Evolutionary conservation across 2,888 invertebrate genomes (phyloP), one percentile per base, ranked within the genome.

Genomic region (Ormyrus labotus): DNA sequence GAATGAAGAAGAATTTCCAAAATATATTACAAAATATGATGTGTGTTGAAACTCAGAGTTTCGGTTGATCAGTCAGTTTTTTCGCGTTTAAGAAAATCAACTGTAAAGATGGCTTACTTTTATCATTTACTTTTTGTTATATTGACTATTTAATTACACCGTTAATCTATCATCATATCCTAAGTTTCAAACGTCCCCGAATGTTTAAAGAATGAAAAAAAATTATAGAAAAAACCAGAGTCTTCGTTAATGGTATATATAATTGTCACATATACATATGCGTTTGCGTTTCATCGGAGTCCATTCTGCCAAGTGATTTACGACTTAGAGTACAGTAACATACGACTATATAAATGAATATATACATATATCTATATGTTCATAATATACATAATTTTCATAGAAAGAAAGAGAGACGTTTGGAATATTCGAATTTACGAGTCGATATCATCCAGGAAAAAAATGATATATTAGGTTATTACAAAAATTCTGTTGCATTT

Each of bases 361-460:
- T 70, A 81, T 74, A 73, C 19, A 80, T 53, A 71, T 64, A 80
- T 51, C 19, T 70, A 78, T 81, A 82, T 74, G 80, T 80, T 80
- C 80, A 83, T 72, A 81, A 82, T 74, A 81, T 80, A 81, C 80
- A 83, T 72, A 80, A 83, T 83, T 87, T 85, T 86, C 85, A 85
- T 85, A 84, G 86, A 86, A 86, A 86, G 84, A 85, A 86, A 86
- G 86, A 87, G 85, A 87, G 87, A 81, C 75, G 67, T 75, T 81
- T 71, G 48, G 53, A 78, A 75, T 67, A 58, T 72, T 69, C 19
- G 68, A 76, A 45, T 76, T 81, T 68, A 65, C 65, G 74, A 60
- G 70, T 80, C 76, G 61, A 76, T 73, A 76, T 80, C 34, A 61
- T 69, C 47, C 45, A 72, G 19, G 57, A 63, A 71, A 7, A 65